phyloP scores from a whole-genome alignment of 30 jellyfish, hydroid and myxozoan species.

The Aurelia sp. region DNA sequence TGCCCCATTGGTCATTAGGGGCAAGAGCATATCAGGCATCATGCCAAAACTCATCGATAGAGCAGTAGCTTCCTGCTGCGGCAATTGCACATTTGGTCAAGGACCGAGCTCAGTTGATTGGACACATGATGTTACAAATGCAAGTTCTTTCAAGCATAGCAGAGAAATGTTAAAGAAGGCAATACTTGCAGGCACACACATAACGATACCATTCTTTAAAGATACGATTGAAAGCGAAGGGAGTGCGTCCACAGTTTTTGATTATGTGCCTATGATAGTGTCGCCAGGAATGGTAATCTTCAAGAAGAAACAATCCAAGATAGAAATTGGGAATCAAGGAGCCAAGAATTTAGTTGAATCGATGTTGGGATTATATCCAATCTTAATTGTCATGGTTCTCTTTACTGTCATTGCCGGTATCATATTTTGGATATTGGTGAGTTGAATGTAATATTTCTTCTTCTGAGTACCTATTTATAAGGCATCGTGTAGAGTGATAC shows the following conservation, averaged over 20 bases:
- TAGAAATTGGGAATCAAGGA: slow-evolving; percentile 38
- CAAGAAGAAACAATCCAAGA: slow-evolving; percentile 30
- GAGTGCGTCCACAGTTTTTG: neutral
- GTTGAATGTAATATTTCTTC: neutral
- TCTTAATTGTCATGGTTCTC: slow-evolving; percentile 17
- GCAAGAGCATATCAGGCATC: slow-evolving; percentile 14
- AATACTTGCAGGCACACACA: slow-evolving; percentile 41
- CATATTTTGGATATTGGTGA: slow-evolving; percentile 45
- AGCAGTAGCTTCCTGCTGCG: slow-evolving; percentile 37
- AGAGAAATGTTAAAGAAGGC: slow-evolving; percentile 15
- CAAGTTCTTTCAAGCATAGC: slow-evolving; percentile 23
- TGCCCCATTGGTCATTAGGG: slow-evolving; percentile 16
- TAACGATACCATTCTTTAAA: slow-evolving; percentile 38
- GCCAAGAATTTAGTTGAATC: slow-evolving; percentile 25
- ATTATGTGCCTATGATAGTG: slow-evolving; percentile 35
- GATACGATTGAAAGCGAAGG: slow-evolving; percentile 28
- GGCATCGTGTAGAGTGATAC: no score
- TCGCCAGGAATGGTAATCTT: slow-evolving; percentile 61
- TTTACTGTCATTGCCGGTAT: slow-evolving; percentile 24
- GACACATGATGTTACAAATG: slow-evolving; percentile 32
- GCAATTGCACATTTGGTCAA: slow-evolving; percentile 60
- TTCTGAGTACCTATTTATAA: no score
- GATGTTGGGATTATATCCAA: slow-evolving; percentile 1
- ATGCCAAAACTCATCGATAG: slow-evolving; percentile 32
- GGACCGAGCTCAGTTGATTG: slow-evolving; percentile 58